These are phyloP conservation scores for Stenodema calcarata DNA, from an alignment of 2,888 invertebrate species.

Conservation along the genomic window DNA sequence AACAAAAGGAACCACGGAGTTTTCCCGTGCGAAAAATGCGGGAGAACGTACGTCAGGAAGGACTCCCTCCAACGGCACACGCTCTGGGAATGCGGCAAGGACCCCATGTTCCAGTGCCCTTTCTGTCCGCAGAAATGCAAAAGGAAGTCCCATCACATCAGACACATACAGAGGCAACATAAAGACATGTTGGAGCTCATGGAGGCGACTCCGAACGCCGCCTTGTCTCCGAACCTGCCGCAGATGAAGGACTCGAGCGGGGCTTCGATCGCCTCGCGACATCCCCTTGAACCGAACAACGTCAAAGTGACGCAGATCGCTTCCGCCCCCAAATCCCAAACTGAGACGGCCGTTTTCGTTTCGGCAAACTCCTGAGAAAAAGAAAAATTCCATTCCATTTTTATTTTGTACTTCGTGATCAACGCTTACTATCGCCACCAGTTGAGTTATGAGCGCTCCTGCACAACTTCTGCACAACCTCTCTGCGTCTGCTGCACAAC, in stretches of 20 bases:
- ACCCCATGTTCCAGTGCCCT: constrained; percentile 64
- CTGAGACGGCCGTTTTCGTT: not conserved
- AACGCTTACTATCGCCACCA: not conserved
- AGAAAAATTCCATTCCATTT: no score
- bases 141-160: constrained; percentile 64
- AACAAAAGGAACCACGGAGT: constrained; percentile 53
- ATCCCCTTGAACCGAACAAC: not conserved
- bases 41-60: constrained; percentile 58
- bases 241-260: not conserved
- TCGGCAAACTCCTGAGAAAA: constrained; percentile 8
- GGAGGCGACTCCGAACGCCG: not conserved
- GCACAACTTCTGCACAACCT: not conserved
- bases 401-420: not conserved
- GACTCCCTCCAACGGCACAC: constrained; percentile 59
- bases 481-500: no score
- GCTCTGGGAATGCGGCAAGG: constrained; percentile 65
- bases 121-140: constrained; percentile 64
- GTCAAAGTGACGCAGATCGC: not conserved
- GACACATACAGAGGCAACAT: constrained; percentile 66
- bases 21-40: constrained; percentile 58
- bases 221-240: not conserved
- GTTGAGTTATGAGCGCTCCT: not conserved
- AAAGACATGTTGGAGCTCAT: constrained; percentile 62
- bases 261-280: not conserved
- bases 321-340: not conserved